Evolutionary conservation across 2,888 invertebrate species (phyloP).

Genomic region (Imbricaverruca yamaguchii): DNA sequence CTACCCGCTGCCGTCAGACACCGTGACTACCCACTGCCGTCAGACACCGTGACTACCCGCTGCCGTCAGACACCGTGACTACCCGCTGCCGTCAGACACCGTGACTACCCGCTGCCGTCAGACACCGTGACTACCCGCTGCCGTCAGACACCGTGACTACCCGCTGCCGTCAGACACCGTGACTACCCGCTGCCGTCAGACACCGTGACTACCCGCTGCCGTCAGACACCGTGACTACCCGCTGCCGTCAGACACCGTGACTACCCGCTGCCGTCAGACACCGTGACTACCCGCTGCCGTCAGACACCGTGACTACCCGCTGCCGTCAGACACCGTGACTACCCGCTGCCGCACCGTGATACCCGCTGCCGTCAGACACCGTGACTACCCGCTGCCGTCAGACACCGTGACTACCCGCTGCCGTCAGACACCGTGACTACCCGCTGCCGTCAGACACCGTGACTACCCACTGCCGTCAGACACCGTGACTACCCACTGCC

Average conservation of each 20-base stretch:
- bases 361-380: slow-evolving; percentile 31
- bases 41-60: slow-evolving; percentile 31
- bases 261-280: slow-evolving; percentile 29
- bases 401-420: slow-evolving; percentile 30
- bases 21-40: neutral
- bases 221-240: no score
- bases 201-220: slow-evolving; percentile 30
- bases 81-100: no score
- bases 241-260: slow-evolving; percentile 32
- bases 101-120: slow-evolving; percentile 29
- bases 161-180: slow-evolving; percentile 30
- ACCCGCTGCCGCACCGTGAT: slow-evolving; percentile 30
- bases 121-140: no score
- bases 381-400: slow-evolving; percentile 30
- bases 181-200: no score
- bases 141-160: slow-evolving; percentile 31
- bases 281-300: no score
- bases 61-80: no score
- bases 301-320: slow-evolving; percentile 31
- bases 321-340: no score
- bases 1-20: neutral
- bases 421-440: no score
- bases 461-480: slow-evolving; percentile 30
- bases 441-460: slow-evolving; percentile 31
- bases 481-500: no score